Conservation (phyloP, 1,140 invertebrate species). For the Drosophila suzukii region DNA sequence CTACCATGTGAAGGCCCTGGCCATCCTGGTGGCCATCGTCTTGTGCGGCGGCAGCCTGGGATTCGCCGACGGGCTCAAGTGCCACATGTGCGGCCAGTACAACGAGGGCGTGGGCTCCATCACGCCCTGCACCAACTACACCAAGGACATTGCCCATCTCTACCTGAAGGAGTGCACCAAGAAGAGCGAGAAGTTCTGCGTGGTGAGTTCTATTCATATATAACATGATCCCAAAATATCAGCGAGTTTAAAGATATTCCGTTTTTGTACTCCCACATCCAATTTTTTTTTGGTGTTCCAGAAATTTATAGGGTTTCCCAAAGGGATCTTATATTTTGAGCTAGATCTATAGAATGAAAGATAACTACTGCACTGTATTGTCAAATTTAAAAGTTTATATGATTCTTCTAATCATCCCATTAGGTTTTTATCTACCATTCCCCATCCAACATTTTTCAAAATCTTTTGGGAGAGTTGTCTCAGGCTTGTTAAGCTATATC, state of each 20-base stretch:
- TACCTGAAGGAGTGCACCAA: conserved; percentile 88
- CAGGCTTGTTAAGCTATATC: no score
- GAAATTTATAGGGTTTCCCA: no score
- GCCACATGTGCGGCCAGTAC: conserved; percentile 91
- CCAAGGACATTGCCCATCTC: conserved; percentile 86
- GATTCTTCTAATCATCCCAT: no score
- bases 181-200: conserved; percentile 88
- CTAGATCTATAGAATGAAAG: no score
- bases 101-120: conserved; percentile 92
- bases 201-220: conserved; percentile 86
- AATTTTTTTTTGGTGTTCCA: no score
- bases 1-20: conserved; percentile 35
- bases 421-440: no score
- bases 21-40: conserved; percentile 54
- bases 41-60: conserved; percentile 62
- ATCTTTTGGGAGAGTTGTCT: no score
- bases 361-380: no score
- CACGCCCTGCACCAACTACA: conserved; percentile 91
- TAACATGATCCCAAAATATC: no score
- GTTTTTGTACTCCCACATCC: not conserved
- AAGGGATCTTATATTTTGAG: no score
- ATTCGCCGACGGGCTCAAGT: conserved; percentile 86
- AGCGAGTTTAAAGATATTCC: not conserved
- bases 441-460: no score
- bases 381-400: no score